Evolutionary conservation across 2,888 invertebrate genomes (phyloP), one percentile per base, ranked within the genome.

Genomic region (Pseudococcus jackbeardsleyi): DNA sequence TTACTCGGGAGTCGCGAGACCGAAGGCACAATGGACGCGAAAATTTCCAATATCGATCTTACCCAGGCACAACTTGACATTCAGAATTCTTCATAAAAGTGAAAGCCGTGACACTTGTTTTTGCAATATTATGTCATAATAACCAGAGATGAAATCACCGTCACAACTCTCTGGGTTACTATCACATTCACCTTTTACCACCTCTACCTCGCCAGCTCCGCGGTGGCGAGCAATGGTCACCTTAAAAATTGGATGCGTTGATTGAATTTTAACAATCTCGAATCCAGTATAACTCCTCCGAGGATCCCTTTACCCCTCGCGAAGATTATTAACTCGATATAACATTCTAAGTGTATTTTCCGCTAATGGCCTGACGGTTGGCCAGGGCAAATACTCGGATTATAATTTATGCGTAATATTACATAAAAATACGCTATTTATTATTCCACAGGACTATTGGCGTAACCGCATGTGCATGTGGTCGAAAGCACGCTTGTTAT

Each of bases 61-160:
- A 26, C 64, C 9, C 5, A 42, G 42, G 42, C 33, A 85, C 22
- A 84, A 84, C 42, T 64, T 85, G 64, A 85, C 85, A 85, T 85
- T 85, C 85, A 59, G 59, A 68, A 86, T 86, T 86, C 72, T 86
- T 72, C 17, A 86, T 9, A 86, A 86, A 86, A 86, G 86, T 86
- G 86, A 86, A 86, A 86, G 86, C 72, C 68, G 86, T 86, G 86
- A 72, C 86, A 86, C 86, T 68, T 86, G 86, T 86, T 86, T 82
- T 68, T 86, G 86, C 86, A 48, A 86, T 86, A 86, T 86, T 86
- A 86, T 86, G 68, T 86, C 86, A 86, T 86, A 42, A 42, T 5
- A 72, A 86, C 72, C 72, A 48, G 26, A 86, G 86, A 86, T 86
- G 86, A 86, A 86, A 86, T 86, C 86, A 48, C 86, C 79, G 19